Conservation (phyloP, 1,140 invertebrate genomes). For the Leptopilina clavipes region DNA sequence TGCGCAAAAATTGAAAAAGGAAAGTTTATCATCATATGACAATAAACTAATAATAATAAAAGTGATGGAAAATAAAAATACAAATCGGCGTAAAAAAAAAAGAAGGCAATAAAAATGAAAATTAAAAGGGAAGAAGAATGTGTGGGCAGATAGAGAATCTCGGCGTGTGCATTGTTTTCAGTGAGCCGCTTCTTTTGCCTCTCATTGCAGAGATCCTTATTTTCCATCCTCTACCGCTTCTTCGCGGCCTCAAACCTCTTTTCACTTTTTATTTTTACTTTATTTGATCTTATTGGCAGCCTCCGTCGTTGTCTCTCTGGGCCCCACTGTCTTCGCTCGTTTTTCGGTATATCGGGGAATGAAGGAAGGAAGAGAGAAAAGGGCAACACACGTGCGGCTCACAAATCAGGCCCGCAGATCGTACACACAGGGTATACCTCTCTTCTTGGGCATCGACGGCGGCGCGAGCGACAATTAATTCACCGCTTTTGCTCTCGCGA, state of each 20-base stretch:
- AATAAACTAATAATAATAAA: neutral
- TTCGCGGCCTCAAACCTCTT: conserved; percentile 43
- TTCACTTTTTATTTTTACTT: conserved; percentile 43
- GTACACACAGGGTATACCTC: conserved; percentile 35
- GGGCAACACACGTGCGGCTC: conserved; percentile 65
- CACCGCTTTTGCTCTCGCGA: conserved; percentile 68
- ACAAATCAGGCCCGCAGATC: conserved; percentile 69
- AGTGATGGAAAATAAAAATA: conserved; percentile 45
- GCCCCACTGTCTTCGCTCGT: conserved; percentile 42
- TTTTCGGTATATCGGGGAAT: conserved; percentile 33
- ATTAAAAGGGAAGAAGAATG: conserved; percentile 35
- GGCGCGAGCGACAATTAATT: conserved; percentile 73
- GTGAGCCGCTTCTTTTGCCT: conserved; percentile 48
- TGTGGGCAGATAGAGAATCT: conserved; percentile 46
- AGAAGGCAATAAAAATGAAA: conserved; percentile 48
- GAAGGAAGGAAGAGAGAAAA: conserved; percentile 46
- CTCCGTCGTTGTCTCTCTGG: conserved; percentile 50
- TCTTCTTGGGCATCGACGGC: conserved; percentile 57
- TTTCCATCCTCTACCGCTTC: conserved; percentile 44
- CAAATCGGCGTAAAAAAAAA: conserved; percentile 51
- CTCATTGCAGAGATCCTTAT: conserved; percentile 48
- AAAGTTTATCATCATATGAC: no score
- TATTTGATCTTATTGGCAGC: conserved; percentile 51
- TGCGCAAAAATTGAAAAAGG: no score
- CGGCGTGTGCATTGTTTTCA: conserved; percentile 64